Conservation (phyloP, 2,113 vertebrate genomes). For the Hemiprocne comata region DNA sequence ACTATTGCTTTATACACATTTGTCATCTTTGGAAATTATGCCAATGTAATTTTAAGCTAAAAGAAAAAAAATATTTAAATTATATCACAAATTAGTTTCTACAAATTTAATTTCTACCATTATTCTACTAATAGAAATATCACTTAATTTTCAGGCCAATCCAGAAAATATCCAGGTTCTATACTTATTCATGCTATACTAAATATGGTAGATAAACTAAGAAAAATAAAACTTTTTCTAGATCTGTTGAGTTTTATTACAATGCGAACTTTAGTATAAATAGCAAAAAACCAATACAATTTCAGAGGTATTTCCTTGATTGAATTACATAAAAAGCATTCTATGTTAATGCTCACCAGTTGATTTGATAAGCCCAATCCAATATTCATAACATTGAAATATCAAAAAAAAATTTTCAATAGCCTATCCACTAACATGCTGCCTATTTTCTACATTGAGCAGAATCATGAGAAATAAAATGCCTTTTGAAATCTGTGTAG, state of each 20-base stretch:
- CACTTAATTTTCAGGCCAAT: background rate
- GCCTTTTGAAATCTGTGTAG: background rate
- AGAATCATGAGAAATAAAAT: background rate
- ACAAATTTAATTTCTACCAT: background rate
- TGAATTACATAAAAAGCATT: background rate
- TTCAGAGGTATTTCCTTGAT: background rate
- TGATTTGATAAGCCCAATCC: background rate
- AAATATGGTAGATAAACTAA: background rate
- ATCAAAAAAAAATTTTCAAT: background rate
- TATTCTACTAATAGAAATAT: background rate
- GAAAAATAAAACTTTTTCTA: background rate
- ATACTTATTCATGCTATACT: background rate
- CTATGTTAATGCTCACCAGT: background rate
- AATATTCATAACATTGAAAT: background rate
- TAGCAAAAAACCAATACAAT: background rate
- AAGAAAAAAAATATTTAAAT: background rate
- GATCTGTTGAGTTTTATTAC: background rate
- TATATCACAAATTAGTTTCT: background rate
- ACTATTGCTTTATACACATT: background rate
- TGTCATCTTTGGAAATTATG: background rate
- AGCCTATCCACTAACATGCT: background rate
- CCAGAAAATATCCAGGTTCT: background rate
- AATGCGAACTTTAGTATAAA: background rate
- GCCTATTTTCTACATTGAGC: background rate
- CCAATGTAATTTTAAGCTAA: rapidly evolving